Evolutionary conservation across 2,888 invertebrate species (phyloP).

Genomic region (Ormyrus rosae): DNA sequence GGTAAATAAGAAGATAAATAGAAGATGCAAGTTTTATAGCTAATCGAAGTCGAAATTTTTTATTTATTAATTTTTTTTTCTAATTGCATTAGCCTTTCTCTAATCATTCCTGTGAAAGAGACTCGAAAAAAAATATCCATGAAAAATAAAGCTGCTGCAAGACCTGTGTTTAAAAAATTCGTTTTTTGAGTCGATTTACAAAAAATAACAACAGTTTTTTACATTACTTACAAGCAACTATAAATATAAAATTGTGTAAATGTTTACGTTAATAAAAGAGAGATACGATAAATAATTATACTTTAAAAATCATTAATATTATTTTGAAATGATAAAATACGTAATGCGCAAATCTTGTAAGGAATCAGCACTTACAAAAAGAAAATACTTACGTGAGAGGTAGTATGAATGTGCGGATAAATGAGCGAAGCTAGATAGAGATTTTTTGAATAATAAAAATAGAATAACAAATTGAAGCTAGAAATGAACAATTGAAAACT

Average conservation of each 20-base stretch:
- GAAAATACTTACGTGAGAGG: slow-evolving; percentile 35
- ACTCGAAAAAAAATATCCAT: slow-evolving; percentile 35
- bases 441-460: slow-evolving; percentile 59
- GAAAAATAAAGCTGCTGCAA: slow-evolving; percentile 5
- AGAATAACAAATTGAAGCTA: slow-evolving; percentile 4
- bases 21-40: slow-evolving; percentile 20
- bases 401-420: slow-evolving; percentile 49
- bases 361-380: slow-evolving; percentile 23
- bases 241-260: slow-evolving; percentile 23
- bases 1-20: slow-evolving; percentile 14
- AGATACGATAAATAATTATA: slow-evolving; percentile 29
- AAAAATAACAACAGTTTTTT: slow-evolving; percentile 22
- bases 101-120: slow-evolving; percentile 53
- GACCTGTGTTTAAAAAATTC: slow-evolving; percentile 11
- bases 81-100: slow-evolving; percentile 41
- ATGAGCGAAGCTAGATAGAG: slow-evolving; percentile 58
- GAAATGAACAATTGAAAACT: no score
- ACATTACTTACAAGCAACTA: slow-evolving; percentile 22
- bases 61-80: slow-evolving; percentile 11
- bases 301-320: slow-evolving; percentile 7
- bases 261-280: slow-evolving; percentile 39
- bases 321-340: slow-evolving; percentile 1
- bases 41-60: slow-evolving; percentile 22
- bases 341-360: neutral
- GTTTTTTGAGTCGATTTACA: slow-evolving; percentile 30